Evolutionary conservation across 2,888 invertebrate species (phyloP).

Genomic region (Aporophyla nigra): DNA sequence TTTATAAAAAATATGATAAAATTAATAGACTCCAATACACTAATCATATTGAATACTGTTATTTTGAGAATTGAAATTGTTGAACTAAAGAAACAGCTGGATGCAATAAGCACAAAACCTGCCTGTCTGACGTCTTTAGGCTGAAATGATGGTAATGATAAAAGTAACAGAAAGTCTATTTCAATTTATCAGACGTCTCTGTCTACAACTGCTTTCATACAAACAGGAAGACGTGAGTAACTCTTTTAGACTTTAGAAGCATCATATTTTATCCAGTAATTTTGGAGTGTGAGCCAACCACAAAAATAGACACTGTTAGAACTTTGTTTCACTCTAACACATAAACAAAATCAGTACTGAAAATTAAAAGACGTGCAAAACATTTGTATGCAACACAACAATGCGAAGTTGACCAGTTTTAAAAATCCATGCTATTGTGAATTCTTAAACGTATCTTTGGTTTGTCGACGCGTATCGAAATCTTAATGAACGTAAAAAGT

Average conservation of each 20-base stretch:
- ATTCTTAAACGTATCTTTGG: slow-evolving; percentile 28
- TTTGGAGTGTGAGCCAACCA: not conserved
- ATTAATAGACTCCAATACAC: not conserved
- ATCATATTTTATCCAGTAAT: not conserved
- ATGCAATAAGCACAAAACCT: not conserved
- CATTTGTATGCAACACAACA: slow-evolving; percentile 26
- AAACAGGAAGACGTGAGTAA: not conserved
- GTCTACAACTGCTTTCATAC: not conserved
- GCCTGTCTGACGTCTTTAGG: no score
- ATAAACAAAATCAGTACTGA: not conserved
- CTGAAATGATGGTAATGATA: no score
- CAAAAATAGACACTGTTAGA: not conserved
- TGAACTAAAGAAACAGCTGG: not conserved
- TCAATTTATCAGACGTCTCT: not conserved
- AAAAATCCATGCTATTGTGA: slow-evolving; percentile 19
- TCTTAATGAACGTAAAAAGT: not conserved
- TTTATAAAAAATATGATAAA: not conserved
- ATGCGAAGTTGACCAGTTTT: not conserved
- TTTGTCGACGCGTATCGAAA: slow-evolving; percentile 31
- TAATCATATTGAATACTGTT: not conserved
- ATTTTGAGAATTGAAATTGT: not conserved
- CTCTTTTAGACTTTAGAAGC: not conserved
- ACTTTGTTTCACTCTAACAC: not conserved
- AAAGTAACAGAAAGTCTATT: not conserved
- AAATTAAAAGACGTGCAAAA: slow-evolving; percentile 8